Conservation (phyloP, 1,140 invertebrate genomes). For the Drusus annulatus region DNA sequence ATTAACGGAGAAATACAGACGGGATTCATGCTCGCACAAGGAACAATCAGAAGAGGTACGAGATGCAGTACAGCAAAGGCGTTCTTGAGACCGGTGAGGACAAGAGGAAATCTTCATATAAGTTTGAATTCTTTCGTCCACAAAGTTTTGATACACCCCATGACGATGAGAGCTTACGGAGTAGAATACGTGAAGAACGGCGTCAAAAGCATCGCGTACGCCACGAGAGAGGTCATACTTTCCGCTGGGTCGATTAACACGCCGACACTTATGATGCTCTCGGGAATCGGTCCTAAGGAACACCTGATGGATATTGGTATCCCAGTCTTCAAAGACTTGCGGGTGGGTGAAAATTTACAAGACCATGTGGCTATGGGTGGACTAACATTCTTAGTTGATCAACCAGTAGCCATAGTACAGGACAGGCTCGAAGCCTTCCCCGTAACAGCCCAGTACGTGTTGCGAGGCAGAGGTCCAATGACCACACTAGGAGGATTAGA, state of each 20-base stretch:
- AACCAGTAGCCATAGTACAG: conserved; percentile 84
- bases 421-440: conserved; percentile 82
- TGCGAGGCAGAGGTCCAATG: not conserved
- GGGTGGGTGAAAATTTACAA: conserved; percentile 78
- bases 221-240: conserved; percentile 83
- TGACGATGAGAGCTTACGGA: conserved; percentile 76
- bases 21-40: conserved; percentile 92
- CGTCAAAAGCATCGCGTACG: conserved; percentile 76
- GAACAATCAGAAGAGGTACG: conserved; percentile 87
- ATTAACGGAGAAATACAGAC: conserved; percentile 88
- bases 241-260: conserved; percentile 86
- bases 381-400: conserved; percentile 82
- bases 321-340: conserved; percentile 81
- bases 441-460: conserved; percentile 77
- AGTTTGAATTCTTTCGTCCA: conserved; percentile 85
- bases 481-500: conserved; percentile 66
- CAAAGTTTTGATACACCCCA: conserved; percentile 79
- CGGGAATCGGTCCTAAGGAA: conserved; percentile 85
- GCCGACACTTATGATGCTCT: conserved; percentile 90
- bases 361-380: conserved; percentile 71
- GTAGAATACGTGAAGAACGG: conserved; percentile 81
- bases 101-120: conserved; percentile 85
- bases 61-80: conserved; percentile 93
- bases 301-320: conserved; percentile 83
- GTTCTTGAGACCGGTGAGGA: conserved; percentile 85